A percentile compares a stretch with the other conserved stretches of the same genome.
Conservation (phyloP, 2,113 vertebrate species). For the Melanostigma gelatinosum region DNA sequence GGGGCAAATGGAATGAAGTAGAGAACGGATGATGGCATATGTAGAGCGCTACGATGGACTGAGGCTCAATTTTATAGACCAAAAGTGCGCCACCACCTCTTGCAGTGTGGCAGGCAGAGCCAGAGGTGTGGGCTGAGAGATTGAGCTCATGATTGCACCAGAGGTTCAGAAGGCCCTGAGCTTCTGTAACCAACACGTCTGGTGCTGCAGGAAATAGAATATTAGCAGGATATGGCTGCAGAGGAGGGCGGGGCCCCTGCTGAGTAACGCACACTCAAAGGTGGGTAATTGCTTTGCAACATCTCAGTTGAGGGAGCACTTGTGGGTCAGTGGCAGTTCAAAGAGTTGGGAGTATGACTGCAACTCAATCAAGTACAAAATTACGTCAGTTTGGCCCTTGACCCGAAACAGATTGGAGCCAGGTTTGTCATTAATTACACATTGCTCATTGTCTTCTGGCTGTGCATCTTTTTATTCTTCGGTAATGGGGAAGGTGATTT, state of each 20-base stretch:
- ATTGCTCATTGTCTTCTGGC: conserved; percentile 14
- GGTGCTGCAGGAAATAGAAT: conserved; percentile 24
- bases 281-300: conserved; percentile 65
- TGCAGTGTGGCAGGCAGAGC: conserved; percentile 47
- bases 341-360: conserved; percentile 53
- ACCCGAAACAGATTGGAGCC: conserved; percentile 66
- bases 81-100: conserved; percentile 24
- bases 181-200: conserved; percentile 31
- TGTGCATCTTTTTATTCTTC: conserved; percentile 25
- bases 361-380: conserved; percentile 70
- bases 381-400: conserved; percentile 56
- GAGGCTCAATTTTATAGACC: conserved; percentile 34
- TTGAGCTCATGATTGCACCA: conserved; percentile 41
- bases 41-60: conserved; percentile 17
- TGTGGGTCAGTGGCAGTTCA: conserved; percentile 64
- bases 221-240: conserved; percentile 29
- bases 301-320: conserved; percentile 55
- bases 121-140: conserved; percentile 37
- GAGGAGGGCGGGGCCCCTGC: conserved; percentile 24
- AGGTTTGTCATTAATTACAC: conserved; percentile 62
- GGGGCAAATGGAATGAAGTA: conserved; percentile 27
- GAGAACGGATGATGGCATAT: conserved; percentile 24
- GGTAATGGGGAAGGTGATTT: conserved; percentile 1
- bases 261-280: conserved; percentile 45
- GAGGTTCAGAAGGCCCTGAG: conserved; percentile 29